Evolutionary conservation across 2,113 vertebrate genomes (phyloP).

Genomic region (Okapia johnstoni): DNA sequence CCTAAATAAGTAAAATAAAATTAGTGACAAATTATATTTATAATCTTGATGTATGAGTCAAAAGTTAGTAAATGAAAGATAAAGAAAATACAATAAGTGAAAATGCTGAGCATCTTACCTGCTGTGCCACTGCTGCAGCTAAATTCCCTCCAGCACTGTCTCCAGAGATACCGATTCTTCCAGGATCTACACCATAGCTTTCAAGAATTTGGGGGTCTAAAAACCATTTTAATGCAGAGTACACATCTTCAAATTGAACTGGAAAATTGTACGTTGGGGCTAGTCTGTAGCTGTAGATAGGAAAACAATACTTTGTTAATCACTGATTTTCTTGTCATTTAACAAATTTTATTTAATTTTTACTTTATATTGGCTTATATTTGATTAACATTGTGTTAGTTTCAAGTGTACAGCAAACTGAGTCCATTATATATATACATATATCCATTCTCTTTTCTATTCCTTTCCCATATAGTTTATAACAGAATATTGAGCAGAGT

Average conservation of each 20-base stretch:
- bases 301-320: background rate
- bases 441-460: background rate
- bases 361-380: background rate
- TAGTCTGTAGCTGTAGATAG: conserved; percentile 84
- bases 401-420: background rate
- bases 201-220: conserved; percentile 81
- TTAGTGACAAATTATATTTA: background rate
- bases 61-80: background rate
- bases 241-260: conserved; percentile 85
- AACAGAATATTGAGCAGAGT: background rate
- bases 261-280: conserved; percentile 88
- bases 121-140: background rate
- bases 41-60: background rate
- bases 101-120: background rate
- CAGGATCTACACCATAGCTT: conserved; percentile 72
- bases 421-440: background rate
- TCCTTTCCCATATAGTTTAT: background rate
- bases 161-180: background rate
- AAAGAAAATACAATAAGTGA: background rate
- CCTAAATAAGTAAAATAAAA: background rate
- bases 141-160: background rate
- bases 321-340: background rate
- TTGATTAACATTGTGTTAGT: background rate
- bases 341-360: background rate
- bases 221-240: conserved; percentile 85